Conservation (phyloP, 1,140 invertebrate genomes). For the Elysia chlorotica region DNA sequence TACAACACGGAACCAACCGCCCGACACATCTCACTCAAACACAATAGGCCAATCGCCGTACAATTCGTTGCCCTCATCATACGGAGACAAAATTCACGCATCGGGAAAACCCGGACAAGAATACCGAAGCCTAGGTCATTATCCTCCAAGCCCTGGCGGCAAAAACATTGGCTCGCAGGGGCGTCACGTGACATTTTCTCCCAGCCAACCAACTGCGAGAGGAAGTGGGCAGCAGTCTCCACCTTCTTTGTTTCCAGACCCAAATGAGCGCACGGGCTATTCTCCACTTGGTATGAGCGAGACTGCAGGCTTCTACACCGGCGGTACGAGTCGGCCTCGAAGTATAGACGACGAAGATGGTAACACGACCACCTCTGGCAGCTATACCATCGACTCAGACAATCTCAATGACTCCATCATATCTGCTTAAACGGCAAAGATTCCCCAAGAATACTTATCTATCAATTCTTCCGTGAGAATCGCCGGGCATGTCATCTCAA, state of each 20-base stretch:
- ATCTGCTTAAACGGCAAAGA: too few species aligned
- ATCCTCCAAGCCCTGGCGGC: background rate
- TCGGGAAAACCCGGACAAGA: background rate
- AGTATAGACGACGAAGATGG: constrained; percentile 26
- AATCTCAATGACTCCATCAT: constrained; percentile 26
- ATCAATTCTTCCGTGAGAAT: too few species aligned
- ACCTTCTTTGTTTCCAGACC: too few species aligned
- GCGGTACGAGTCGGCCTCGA: constrained; percentile 15
- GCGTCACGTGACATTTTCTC: constrained; percentile 19
- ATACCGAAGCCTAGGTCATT: constrained; percentile 13
- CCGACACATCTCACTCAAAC: background rate
- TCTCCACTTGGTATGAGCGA: constrained; percentile 22
- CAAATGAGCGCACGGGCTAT: constrained; percentile 9
- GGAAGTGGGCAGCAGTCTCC: too few species aligned
- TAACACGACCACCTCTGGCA: constrained; percentile 30
- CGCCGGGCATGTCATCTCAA: too few species aligned
- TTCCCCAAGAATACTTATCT: too few species aligned
- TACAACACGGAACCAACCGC: too few species aligned
- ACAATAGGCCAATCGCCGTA: too few species aligned
- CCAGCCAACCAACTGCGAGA: background rate
- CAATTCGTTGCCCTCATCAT: too few species aligned
- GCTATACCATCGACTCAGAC: constrained; percentile 28
- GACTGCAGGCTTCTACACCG: constrained; percentile 14
- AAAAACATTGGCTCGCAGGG: constrained; percentile 1
- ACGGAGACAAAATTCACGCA: constrained; percentile 5